Evolutionary conservation across 2,888 invertebrate species (phyloP).

Genomic region (Parnassius apollo): DNA sequence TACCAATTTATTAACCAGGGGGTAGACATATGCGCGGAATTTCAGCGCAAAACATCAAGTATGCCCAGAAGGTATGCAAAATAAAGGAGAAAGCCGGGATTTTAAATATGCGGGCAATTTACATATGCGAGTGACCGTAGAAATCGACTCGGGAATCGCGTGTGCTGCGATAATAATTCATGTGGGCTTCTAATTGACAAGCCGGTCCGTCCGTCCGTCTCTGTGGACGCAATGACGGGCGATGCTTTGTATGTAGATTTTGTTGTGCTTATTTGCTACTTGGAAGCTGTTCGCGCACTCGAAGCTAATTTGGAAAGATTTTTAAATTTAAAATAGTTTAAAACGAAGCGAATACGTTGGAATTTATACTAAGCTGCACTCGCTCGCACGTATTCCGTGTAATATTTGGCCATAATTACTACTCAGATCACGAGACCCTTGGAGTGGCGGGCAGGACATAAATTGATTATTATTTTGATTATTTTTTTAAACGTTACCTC

Average conservation of each 20-base stretch:
- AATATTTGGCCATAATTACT: no score
- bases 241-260: constrained; percentile 13
- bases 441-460: no score
- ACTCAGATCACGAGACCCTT: no score
- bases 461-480: no score
- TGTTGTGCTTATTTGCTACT: constrained; percentile 10
- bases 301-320: neutral
- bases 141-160: constrained; percentile 44
- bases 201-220: constrained; percentile 35
- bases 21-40: constrained; percentile 16
- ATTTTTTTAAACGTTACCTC: no score
- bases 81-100: constrained; percentile 8
- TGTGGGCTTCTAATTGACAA: constrained; percentile 54
- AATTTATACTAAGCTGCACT: no score
- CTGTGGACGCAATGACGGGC: constrained; percentile 1
- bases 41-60: constrained; percentile 3
- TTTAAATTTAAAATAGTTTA: neutral
- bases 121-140: constrained; percentile 27
- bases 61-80: constrained; percentile 8
- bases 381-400: no score
- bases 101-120: constrained; percentile 18
- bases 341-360: no score
- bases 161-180: constrained; percentile 50
- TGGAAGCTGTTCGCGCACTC: constrained; percentile 1
- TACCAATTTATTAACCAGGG: constrained; percentile 23